Evolutionary conservation across 1,140 invertebrate genomes (phyloP).

Genomic region (Ooceraea biroi): DNA sequence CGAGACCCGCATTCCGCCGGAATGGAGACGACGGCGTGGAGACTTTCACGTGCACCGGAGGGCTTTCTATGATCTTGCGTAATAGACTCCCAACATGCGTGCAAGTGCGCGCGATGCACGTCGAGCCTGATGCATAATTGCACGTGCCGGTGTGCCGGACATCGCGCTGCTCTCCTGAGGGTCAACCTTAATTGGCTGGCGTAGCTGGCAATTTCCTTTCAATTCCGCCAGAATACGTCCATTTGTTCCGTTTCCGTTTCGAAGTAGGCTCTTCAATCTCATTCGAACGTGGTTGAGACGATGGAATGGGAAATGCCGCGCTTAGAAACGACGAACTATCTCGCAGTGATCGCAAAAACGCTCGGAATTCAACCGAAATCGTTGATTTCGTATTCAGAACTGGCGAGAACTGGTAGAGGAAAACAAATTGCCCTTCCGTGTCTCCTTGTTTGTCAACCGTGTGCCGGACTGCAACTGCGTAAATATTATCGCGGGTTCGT

Average conservation of each 20-base stretch:
- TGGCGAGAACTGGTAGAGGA: not conserved
- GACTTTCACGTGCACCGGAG: conserved; percentile 72
- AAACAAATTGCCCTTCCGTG: not conserved
- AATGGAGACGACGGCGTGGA: conserved; percentile 65
- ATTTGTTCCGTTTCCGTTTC: not conserved
- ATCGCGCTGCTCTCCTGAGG: conserved; percentile 26
- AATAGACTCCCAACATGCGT: conserved; percentile 64
- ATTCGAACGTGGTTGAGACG: not conserved
- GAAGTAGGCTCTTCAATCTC: not conserved
- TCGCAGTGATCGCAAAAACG: too few species aligned
- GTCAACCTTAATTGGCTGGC: conserved; percentile 9
- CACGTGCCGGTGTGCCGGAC: not conserved
- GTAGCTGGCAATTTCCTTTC: not conserved
- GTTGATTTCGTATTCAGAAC: not conserved
- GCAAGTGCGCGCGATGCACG: conserved; percentile 49
- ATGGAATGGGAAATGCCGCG: not conserved
- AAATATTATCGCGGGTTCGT: conserved; percentile 31
- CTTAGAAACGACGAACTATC: not conserved
- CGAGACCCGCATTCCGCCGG: conserved; percentile 43
- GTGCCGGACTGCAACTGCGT: not conserved
- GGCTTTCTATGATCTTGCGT: conserved; percentile 78
- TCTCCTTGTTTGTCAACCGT: conserved; percentile 14
- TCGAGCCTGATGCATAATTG: conserved; percentile 16
- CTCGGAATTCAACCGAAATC: not conserved
- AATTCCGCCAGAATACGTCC: not conserved